Evolutionary conservation across 2,888 invertebrate species (phyloP), one percentile per base, ranked within the genome.

Genomic region (Calameuta pallipes): DNA sequence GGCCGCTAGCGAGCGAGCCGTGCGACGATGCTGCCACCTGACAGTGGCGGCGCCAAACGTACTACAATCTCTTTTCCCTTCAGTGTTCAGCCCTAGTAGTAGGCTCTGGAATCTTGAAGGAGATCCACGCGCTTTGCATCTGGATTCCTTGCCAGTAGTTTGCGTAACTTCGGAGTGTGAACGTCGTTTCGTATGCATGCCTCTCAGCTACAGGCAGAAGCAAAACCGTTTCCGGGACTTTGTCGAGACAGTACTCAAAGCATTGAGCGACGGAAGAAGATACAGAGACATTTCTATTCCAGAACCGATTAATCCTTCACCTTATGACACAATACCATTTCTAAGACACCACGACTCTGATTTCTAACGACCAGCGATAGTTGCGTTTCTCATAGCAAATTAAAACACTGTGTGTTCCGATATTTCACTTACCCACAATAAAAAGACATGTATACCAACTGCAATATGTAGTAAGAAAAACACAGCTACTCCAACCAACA

Each of bases 1-100:
- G 90, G 89, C 89, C 87, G 88, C 86, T 85, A 83, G 80, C 85
- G 83, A 83, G 83, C 85, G 82, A 87, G 81, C 84, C 85, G 80
- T 80, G 82, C 75, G 80, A 56, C 82, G 78, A 84, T 85, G 84
- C 86, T 86, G 90, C 86, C 89, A 89, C 87, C 90, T 90, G 78
- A 85, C 85, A 89, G 90, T 83, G 83, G 86, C 88, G 86, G 84
- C 85, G 85, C 81, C 36, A 85, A 78, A 80, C 73, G 36, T 68
- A 34, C 31, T 41, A 69, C 73, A 69, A 78, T 75, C 76, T 78
- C 78, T 76, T 73, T 75, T 74, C 36, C 35, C 31, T 77, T 80
- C 77, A 56, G 56, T 56, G 56, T 56, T 56, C 23, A 56, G 56
- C 56, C 56, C 56, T 56, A 56, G 56, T 56, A 56, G 56, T 56